Conservation (phyloP, 2,113 vertebrate genomes). For the Cephalopterus ornatus region DNA sequence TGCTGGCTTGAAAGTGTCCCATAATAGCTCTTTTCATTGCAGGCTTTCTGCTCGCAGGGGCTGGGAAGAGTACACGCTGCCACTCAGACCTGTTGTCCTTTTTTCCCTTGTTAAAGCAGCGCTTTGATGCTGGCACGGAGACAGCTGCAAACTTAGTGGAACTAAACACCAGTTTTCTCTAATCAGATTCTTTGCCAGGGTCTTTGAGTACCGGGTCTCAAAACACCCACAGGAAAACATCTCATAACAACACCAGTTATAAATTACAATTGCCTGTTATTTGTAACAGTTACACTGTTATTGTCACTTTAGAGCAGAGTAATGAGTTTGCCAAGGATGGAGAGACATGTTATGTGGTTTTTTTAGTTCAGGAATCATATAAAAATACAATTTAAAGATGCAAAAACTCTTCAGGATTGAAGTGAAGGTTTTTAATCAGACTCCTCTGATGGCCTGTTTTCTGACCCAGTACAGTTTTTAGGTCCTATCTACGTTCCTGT, state of each 20-base stretch:
- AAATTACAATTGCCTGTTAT: neutral
- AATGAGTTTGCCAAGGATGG: neutral
- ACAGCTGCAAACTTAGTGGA: neutral
- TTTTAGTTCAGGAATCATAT: neutral
- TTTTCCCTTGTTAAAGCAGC: neutral
- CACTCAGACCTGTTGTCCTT: neutral
- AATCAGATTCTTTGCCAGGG: neutral
- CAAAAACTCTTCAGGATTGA: neutral
- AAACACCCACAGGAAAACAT: neutral
- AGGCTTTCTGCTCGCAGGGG: neutral
- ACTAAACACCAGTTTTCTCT: neutral
- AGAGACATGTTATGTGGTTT: no score
- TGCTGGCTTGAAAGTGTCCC: neutral
- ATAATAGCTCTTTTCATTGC: conserved; percentile 33
- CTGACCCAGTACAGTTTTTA: neutral
- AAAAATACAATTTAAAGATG: neutral
- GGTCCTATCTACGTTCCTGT: neutral
- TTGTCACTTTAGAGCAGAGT: neutral
- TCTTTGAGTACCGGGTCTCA: neutral
- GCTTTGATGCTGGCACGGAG: neutral
- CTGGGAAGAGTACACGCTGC: neutral
- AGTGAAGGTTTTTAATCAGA: neutral
- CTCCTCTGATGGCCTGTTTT: neutral
- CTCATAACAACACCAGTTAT: neutral
- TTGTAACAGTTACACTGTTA: neutral